Percentiles rank a stretch among this genome's conserved stretches.
These are phyloP conservation scores for Gandaritis pyraliata DNA, from an alignment of 2,888 invertebrate genomes.

Conservation along the genomic window DNA sequence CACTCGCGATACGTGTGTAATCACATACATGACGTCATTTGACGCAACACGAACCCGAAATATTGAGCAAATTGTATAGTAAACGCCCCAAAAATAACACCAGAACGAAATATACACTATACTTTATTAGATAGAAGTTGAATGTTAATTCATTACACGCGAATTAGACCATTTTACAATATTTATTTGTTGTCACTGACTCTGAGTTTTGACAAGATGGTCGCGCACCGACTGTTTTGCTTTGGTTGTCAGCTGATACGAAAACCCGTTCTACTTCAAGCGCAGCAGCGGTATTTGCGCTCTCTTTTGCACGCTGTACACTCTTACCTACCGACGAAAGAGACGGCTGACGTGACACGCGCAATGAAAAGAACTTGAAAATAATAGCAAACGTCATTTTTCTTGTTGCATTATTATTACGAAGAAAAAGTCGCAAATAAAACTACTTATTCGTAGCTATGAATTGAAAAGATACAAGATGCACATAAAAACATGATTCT, in stretches of 20 bases:
- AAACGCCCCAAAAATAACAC: conserved; percentile 71
- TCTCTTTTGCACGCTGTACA: conserved; percentile 53
- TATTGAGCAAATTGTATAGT: conserved; percentile 79
- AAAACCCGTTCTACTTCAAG: conserved; percentile 70
- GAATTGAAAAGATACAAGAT: conserved; percentile 69
- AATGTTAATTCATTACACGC: conserved; percentile 77
- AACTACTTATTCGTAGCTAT: conserved; percentile 59
- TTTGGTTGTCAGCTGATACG: conserved; percentile 86
- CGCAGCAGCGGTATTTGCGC: conserved; percentile 48
- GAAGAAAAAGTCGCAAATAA: conserved; percentile 66
- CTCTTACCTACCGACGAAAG: conserved; percentile 42
- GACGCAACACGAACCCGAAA: conserved; percentile 82
- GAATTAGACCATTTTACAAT: conserved; percentile 82
- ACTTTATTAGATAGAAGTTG: conserved; percentile 73
- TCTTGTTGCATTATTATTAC: conserved; percentile 76
- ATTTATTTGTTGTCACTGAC: conserved; percentile 83
- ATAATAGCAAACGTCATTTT: conserved; percentile 75
- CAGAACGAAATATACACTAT: conserved; percentile 72
- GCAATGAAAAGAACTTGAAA: conserved; percentile 64
- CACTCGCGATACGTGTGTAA: conserved; percentile 82
- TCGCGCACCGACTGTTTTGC: conserved; percentile 86
- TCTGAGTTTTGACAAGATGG: conserved; percentile 84
- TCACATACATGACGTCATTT: conserved; percentile 85
- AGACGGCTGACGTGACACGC: conserved; percentile 58
- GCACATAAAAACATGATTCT: conserved; percentile 61